phyloP scores from a whole-genome alignment of 2,888 invertebrate species.

The Poecilus cupreus region DNA sequence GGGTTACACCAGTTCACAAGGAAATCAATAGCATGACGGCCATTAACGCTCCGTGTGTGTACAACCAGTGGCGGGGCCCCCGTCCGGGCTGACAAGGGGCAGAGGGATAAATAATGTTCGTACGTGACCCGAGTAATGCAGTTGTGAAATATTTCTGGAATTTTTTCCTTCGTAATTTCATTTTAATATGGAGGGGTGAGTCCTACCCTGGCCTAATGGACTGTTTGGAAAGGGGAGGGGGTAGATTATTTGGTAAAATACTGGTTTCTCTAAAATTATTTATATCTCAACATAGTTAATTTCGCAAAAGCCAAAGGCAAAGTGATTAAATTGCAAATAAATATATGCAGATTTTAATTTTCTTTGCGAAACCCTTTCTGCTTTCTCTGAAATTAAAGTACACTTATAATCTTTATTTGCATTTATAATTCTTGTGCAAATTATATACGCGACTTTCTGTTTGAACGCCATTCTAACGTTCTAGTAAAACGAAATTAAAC shows the following conservation, averaged over 20 bases:
- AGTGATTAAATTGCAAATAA: no score
- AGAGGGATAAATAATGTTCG: not conserved
- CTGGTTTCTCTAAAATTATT: no score
- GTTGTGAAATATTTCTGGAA: not conserved
- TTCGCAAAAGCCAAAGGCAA: no score
- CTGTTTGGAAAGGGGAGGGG: no score
- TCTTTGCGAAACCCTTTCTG: not conserved
- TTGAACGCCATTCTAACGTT: no score
- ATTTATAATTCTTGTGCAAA: slow-evolving; percentile 45
- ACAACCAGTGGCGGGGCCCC: not conserved
- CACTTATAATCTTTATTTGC: slow-evolving; percentile 46
- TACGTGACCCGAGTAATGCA: slow-evolving; percentile 22
- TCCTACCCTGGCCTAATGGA: no score
- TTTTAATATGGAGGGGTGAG: not conserved
- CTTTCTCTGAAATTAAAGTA: slow-evolving; percentile 10
- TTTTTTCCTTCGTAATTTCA: slow-evolving; percentile 5
- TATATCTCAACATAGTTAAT: no score
- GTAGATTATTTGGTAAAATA: no score
- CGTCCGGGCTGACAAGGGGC: not conserved
- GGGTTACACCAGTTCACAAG: not conserved
- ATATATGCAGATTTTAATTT: slow-evolving; percentile 28
- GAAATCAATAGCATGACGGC: slow-evolving; percentile 10
- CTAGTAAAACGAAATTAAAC: no score
- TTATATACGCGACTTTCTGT: slow-evolving; percentile 3
- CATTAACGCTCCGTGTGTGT: slow-evolving; percentile 23